These are phyloP conservation scores for Dromaius novaehollandiae DNA, from an alignment of 2,113 vertebrate species.

Conservation along the genomic window DNA sequence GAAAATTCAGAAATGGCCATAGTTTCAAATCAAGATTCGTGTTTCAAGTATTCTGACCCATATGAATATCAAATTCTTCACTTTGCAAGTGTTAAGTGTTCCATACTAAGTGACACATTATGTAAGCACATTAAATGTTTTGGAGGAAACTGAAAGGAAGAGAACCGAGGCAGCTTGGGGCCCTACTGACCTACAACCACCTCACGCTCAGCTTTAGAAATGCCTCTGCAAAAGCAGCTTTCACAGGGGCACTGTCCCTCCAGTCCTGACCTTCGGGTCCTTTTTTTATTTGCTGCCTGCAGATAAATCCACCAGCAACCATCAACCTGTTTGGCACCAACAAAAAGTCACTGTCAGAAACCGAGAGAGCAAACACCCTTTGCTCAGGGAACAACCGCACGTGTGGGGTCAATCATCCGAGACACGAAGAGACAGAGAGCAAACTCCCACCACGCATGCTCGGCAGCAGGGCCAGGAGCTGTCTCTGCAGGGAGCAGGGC, in stretches of 20 bases:
- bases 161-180: accelerated
- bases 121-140: not conserved
- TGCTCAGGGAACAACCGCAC: not conserved
- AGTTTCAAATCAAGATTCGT: not conserved
- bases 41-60: not conserved
- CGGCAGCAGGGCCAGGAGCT: not conserved
- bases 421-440: not conserved
- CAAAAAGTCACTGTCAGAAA: not conserved
- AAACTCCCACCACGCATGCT: not conserved
- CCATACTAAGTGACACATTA: not conserved
- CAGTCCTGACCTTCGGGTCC: not conserved
- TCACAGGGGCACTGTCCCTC: not conserved
- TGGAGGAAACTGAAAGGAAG: not conserved
- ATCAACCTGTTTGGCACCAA: no score
- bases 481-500: not conserved
- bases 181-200: not conserved
- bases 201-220: not conserved
- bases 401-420: not conserved
- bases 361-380: not conserved
- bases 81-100: accelerated
- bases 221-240: not conserved
- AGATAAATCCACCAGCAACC: no score
- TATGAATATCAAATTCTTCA: not conserved
- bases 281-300: not conserved
- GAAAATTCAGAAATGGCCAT: not conserved